These are phyloP conservation scores for Acipenser oxyrinchus DNA, from an alignment of 2,797 vertebrate genomes.

Conservation along the genomic window DNA sequence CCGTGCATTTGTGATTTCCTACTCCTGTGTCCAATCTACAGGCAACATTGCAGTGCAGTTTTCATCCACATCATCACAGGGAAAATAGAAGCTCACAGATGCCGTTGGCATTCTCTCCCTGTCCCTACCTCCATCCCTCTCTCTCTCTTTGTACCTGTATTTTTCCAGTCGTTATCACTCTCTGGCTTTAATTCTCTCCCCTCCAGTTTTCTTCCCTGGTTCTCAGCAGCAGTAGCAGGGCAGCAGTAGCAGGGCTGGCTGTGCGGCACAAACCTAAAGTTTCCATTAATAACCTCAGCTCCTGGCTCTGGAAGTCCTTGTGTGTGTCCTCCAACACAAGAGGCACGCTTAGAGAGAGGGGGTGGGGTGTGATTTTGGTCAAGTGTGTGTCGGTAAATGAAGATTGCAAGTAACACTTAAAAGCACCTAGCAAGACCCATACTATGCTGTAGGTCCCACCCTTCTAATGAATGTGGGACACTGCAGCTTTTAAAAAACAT, in stretches of 20 bases:
- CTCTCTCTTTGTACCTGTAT: conserved; percentile 4
- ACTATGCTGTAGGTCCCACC: too few relatives aligned
- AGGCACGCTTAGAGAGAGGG: neutral
- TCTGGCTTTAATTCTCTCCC: neutral
- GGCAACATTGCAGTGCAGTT: neutral
- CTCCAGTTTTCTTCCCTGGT: conserved; percentile 3
- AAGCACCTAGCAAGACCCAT: too few relatives aligned
- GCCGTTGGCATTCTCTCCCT: neutral
- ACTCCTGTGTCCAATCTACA: neutral
- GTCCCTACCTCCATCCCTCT: neutral
- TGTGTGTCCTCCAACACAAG: conserved; percentile 9
- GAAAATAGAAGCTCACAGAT: neutral
- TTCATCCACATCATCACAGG: neutral
- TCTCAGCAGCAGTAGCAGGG: conserved; percentile 19
- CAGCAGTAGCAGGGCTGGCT: conserved; percentile 13
- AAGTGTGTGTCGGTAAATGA: too few relatives aligned
- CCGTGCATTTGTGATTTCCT: neutral
- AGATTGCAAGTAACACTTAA: too few relatives aligned
- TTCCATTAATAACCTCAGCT: neutral
- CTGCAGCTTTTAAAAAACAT: neutral
- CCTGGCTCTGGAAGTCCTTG: conserved; percentile 23
- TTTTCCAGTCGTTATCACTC: neutral
- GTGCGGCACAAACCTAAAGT: neutral
- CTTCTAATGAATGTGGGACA: neutral
- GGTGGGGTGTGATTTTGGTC: too few relatives aligned